Evolutionary conservation across 2,888 invertebrate species (phyloP).

Genomic region (Eupithecia subfuscata): DNA sequence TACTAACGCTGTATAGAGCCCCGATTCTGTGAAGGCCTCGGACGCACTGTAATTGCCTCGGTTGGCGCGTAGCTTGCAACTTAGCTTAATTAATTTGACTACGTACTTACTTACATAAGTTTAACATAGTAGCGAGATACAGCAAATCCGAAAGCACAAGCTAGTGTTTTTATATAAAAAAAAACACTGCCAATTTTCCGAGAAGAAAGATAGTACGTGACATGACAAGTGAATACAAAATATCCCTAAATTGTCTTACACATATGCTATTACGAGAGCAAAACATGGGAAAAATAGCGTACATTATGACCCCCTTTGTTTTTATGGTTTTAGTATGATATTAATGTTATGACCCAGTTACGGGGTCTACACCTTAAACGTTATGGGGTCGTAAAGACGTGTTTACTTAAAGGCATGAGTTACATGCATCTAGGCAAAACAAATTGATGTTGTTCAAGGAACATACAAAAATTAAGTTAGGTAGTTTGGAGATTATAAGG

Average conservation of each 20-base stretch:
- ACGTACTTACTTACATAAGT: no score
- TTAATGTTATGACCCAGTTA: constrained; percentile 44
- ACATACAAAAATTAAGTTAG: no score
- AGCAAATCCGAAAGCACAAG: background rate
- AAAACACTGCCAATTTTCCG: background rate
- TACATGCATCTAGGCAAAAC: no score
- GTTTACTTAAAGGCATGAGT: no score
- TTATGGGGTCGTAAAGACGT: background rate
- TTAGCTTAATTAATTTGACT: background rate
- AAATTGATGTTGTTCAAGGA: no score
- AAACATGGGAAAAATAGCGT: constrained; percentile 34
- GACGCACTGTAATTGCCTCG: background rate
- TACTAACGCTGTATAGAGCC: background rate
- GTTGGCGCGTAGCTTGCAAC: background rate
- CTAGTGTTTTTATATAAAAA: background rate
- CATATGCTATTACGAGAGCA: constrained; percentile 26
- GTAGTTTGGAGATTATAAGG: no score
- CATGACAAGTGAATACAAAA: background rate
- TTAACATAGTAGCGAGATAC: no score
- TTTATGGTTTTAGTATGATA: constrained; percentile 42
- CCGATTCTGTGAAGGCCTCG: background rate
- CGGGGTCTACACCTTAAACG: constrained; percentile 12
- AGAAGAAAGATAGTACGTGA: background rate
- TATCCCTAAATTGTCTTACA: constrained; percentile 25
- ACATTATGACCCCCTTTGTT: constrained; percentile 30